Evolutionary conservation across 1,140 invertebrate species (phyloP).

Genomic region (Heliconius himera): DNA sequence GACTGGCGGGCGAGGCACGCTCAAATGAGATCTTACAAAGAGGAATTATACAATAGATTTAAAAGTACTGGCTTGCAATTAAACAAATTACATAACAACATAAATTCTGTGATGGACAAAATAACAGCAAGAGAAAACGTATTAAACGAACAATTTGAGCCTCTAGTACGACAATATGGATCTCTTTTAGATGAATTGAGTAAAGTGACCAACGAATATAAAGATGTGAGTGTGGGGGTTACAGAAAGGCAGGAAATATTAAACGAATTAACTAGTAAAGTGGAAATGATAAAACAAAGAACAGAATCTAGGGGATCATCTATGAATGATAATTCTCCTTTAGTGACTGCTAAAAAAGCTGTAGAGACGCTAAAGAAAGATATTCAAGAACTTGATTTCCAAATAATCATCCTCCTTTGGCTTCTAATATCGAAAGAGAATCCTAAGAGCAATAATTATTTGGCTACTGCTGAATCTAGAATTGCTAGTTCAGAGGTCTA

Average conservation of each 20-base stretch:
- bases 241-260: conserved; percentile 91
- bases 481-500: conserved; percentile 55
- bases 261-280: conserved; percentile 91
- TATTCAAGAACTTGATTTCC: conserved; percentile 94
- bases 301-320: conserved; percentile 93
- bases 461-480: conserved; percentile 60
- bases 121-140: conserved; percentile 92
- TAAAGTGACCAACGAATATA: conserved; percentile 73
- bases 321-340: conserved; percentile 85
- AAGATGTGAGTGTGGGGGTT: conserved; percentile 81
- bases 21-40: conserved; percentile 91
- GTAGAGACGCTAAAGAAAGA: conserved; percentile 93
- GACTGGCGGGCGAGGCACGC: conserved; percentile 95
- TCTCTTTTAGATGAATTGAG: conserved; percentile 76
- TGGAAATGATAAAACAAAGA: conserved; percentile 94
- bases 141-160: conserved; percentile 92
- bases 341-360: conserved; percentile 94
- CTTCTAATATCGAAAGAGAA: conserved; percentile 74
- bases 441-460: conserved; percentile 68
- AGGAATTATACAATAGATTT: conserved; percentile 78
- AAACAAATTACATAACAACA: conserved; percentile 89
- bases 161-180: conserved; percentile 88
- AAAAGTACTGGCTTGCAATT: conserved; percentile 87
- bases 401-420: conserved; percentile 90
- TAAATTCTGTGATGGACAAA: conserved; percentile 91